A percentile compares a stretch with the other conserved stretches of the same genome.
Evolutionary conservation across 2,113 vertebrate genomes (phyloP).

Genomic region (Chinchilla lanigera): DNA sequence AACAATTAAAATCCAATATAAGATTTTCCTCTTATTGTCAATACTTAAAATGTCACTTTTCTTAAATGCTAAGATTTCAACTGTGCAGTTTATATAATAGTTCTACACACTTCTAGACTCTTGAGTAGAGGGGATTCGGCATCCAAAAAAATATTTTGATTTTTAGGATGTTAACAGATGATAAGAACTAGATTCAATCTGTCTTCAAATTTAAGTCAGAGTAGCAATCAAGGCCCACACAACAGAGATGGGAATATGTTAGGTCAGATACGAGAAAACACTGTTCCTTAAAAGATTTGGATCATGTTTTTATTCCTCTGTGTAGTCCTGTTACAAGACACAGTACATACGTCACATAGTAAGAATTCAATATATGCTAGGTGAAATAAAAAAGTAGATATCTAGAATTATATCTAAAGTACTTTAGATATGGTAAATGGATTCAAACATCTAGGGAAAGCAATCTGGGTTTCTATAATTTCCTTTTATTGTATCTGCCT

Average conservation of each 20-base stretch:
- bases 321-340: neutral
- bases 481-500: neutral
- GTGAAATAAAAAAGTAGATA: neutral
- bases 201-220: conserved; percentile 20
- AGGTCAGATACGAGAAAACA: conserved; percentile 3
- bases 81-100: neutral
- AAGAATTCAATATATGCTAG: neutral
- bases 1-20: neutral
- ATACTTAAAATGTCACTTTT: conserved; percentile 40
- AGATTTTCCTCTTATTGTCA: conserved; percentile 10
- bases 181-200: neutral
- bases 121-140: conserved; percentile 14
- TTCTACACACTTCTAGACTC: neutral
- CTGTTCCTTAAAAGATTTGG: neutral
- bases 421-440: neutral
- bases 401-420: neutral
- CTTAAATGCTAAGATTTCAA: conserved; percentile 24
- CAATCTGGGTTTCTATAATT: neutral
- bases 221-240: neutral
- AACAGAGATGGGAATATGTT: neutral
- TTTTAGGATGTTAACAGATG: neutral
- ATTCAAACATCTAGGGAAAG: neutral
- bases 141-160: conserved; percentile 3
- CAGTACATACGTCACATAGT: neutral
- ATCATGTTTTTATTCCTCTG: neutral